Evolutionary conservation across 2,888 invertebrate genomes (phyloP).

Genomic region (Drosophila nr. medialis): DNA sequence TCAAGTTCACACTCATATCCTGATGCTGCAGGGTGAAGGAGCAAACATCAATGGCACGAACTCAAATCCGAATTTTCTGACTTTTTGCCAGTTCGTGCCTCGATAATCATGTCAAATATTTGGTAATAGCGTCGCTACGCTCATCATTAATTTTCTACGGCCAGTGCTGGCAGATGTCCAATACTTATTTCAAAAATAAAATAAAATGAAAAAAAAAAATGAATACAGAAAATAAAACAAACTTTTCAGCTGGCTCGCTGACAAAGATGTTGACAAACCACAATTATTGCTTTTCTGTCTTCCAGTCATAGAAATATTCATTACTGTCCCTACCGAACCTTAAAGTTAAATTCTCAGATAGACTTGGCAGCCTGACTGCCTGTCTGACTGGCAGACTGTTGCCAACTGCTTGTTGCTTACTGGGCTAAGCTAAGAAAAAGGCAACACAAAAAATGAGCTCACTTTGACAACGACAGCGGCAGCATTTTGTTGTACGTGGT

Average conservation of each 20-base stretch:
- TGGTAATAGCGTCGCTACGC: constrained; percentile 64
- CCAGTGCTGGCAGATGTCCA: constrained; percentile 65
- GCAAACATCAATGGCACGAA: constrained; percentile 39
- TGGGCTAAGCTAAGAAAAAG: constrained; percentile 3
- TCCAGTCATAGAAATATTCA: constrained; percentile 60
- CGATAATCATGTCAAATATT: constrained; percentile 66
- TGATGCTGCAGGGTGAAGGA: constrained; percentile 17
- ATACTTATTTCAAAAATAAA: constrained; percentile 32
- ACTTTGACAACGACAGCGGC: constrained; percentile 52
- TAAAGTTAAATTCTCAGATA: constrained; percentile 7
- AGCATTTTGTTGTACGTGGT: constrained; percentile 63
- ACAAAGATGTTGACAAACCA: constrained; percentile 60
- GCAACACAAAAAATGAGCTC: constrained; percentile 49
- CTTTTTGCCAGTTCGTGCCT: constrained; percentile 44
- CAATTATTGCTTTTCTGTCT: constrained; percentile 64
- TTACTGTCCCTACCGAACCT: constrained; percentile 43
- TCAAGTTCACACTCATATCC: neutral
- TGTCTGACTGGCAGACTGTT: constrained; percentile 16
- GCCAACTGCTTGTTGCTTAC: constrained; percentile 35
- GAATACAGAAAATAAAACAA: constrained; percentile 20
- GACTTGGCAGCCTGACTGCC: constrained; percentile 17
- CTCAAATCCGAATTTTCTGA: constrained; percentile 41
- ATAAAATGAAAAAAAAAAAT: constrained; percentile 5
- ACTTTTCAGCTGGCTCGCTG: constrained; percentile 54
- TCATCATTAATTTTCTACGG: constrained; percentile 56